Evolutionary conservation across 2,888 invertebrate species (phyloP), one percentile per base, ranked within the genome.

Genomic region (Ormyrus labotus): DNA sequence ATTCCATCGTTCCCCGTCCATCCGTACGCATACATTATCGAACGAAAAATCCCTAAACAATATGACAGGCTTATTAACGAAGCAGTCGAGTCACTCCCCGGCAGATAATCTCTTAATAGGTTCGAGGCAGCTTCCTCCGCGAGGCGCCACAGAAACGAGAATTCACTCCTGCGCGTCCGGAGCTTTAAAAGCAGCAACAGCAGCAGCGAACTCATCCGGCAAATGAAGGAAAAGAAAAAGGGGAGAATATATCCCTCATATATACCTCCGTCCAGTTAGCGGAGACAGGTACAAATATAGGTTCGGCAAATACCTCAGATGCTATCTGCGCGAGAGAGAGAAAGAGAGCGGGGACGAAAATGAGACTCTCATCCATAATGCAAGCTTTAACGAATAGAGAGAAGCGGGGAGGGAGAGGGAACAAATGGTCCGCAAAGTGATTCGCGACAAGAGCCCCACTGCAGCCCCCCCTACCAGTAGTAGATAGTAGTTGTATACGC

Each of bases 281-380:
- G 57, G 55, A 57, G 79, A 77, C 81, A 83, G 79, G 79, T 81
- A 83, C 81, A 81, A 82, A 81, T 82, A 82, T 68, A 76, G 81
- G 76, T 76, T 79, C 71, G 68, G 80, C 70, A 68, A 82, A 77
- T 69, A 10, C 19, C 60, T 61, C 50, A 70, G 68, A 69, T 73
- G 71, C 34, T 74, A 72, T 72, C 77, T 34, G 53, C 71, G 67
- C 50, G 65, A 11, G 50, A 53, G n/a, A 51, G 50, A 57, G 34
- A 34, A 3, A 34, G 34, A 34, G 34, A 34, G 9, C 13, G n/a
- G 60, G 55, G 72, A 69, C 75, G 70, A 79, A 79, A 73, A 79
- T 74, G 69, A 69, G 73, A 64, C 45, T 74, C 80, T 80, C 72
- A 80, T 80, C 80, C 80, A 76, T 80, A 80, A 80, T 80, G 76